These are phyloP conservation scores for Calliphora vomitoria DNA, from an alignment of 2,888 invertebrate genomes.

Conservation along the genomic window DNA sequence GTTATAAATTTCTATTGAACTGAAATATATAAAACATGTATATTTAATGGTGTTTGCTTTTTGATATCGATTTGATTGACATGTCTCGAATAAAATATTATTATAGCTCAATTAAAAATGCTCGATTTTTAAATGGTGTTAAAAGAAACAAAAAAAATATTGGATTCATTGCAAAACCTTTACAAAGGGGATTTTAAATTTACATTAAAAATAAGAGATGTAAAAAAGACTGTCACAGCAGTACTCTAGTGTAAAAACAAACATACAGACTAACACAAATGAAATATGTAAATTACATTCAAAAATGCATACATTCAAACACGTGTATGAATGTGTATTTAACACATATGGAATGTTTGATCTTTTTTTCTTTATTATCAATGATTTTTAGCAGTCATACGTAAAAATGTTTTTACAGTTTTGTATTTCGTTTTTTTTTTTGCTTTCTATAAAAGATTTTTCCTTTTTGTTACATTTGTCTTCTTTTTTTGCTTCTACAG, in stretches of 20 bases:
- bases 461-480: constrained; percentile 37
- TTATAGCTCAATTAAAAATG: constrained; percentile 42
- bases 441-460: constrained; percentile 12
- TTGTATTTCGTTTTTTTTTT: background rate
- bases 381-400: constrained; percentile 64
- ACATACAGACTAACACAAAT: background rate
- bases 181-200: constrained; percentile 28
- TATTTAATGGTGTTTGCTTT: constrained; percentile 5
- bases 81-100: constrained; percentile 34
- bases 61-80: constrained; percentile 17
- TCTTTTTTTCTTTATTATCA: constrained; percentile 34
- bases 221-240: background rate
- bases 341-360: constrained; percentile 19
- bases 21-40: background rate
- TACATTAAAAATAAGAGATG: constrained; percentile 28
- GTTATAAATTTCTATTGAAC: constrained; percentile 2
- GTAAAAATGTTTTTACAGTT: constrained; percentile 48
- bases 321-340: background rate
- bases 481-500: constrained; percentile 12
- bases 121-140: constrained; percentile 40
- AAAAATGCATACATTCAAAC: background rate
- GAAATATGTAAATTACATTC: constrained; percentile 8
- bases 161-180: constrained; percentile 13
- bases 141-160: constrained; percentile 8
- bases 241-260: background rate